Percentiles rank a stretch among this genome's conserved stretches.
These are phyloP conservation scores for Aricia artaxerxes DNA, from an alignment of 2,888 invertebrate genomes.

Conservation along the genomic window DNA sequence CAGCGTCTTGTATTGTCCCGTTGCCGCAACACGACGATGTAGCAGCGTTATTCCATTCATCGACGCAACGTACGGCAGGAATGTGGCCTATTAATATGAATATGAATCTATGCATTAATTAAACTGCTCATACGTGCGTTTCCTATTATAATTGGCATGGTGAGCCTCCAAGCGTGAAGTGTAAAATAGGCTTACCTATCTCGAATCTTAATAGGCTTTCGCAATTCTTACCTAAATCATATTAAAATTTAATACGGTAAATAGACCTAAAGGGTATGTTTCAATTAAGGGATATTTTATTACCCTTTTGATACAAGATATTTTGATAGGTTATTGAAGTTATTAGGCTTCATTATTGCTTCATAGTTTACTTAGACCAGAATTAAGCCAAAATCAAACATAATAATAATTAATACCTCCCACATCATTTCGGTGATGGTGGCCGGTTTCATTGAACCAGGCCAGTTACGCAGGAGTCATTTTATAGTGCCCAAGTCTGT, in stretches of 20 bases:
- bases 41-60: not conserved
- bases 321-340: not conserved
- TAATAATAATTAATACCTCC: too few relatives aligned
- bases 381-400: too few relatives aligned
- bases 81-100: not conserved
- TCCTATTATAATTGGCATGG: slow-evolving; percentile 16
- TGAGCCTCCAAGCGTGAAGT: not conserved
- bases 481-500: too few relatives aligned
- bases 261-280: not conserved
- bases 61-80: not conserved
- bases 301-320: not conserved
- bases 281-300: not conserved
- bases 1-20: not conserved
- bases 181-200: slow-evolving; percentile 17
- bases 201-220: not conserved
- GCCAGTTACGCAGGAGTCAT: too few relatives aligned
- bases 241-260: not conserved
- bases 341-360: not conserved
- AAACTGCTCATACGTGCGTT: slow-evolving; percentile 19
- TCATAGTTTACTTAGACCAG: too few relatives aligned
- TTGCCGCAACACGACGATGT: not conserved
- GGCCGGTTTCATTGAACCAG: too few relatives aligned
- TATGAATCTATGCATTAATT: slow-evolving; percentile 16
- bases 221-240: not conserved
- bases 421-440: too few relatives aligned